A percentile compares a stretch with the other conserved stretches of the same genome.
phyloP scores from a whole-genome alignment of 1,140 invertebrate genomes.

The Aphis craccivora region DNA sequence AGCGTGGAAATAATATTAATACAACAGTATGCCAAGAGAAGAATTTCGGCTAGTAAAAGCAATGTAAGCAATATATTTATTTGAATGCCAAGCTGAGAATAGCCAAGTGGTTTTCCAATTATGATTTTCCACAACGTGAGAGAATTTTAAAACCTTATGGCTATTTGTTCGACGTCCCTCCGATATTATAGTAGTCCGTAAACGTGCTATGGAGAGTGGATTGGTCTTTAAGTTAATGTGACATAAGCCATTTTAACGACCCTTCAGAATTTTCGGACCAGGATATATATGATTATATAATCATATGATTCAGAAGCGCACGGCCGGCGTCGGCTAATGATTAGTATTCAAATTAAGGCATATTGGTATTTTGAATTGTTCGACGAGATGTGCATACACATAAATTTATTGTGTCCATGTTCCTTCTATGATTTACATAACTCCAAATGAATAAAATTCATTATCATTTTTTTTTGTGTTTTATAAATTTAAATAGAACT shows the following conservation, averaged over 20 bases:
- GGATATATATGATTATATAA: not conserved
- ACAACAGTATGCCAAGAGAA: not conserved
- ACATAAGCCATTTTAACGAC: slow-evolving; percentile 22
- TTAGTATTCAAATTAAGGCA: not conserved
- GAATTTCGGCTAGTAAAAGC: not conserved
- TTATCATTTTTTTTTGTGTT: not conserved
- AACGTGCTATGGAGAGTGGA: not conserved
- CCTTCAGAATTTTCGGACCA: not conserved
- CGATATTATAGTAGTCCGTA: not conserved
- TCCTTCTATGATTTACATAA: not conserved
- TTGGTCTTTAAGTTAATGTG: not conserved
- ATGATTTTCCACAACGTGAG: not conserved
- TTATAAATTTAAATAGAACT: not conserved
- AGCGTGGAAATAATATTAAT: too few relatives aligned
- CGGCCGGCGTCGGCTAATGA: not conserved
- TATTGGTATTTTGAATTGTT: slow-evolving; percentile 13
- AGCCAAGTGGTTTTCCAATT: not conserved
- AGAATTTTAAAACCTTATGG: slow-evolving; percentile 20
- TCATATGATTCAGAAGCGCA: not conserved
- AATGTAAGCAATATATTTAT: not conserved
- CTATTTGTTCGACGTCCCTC: not conserved
- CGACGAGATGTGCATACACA: too few relatives aligned
- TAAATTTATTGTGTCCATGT: not conserved
- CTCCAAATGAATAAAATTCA: not conserved
- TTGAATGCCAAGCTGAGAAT: not conserved